Base-by-base conservation (phyloP, 2,888 invertebrate genomes). In the Macrophya annulata region DNA sequence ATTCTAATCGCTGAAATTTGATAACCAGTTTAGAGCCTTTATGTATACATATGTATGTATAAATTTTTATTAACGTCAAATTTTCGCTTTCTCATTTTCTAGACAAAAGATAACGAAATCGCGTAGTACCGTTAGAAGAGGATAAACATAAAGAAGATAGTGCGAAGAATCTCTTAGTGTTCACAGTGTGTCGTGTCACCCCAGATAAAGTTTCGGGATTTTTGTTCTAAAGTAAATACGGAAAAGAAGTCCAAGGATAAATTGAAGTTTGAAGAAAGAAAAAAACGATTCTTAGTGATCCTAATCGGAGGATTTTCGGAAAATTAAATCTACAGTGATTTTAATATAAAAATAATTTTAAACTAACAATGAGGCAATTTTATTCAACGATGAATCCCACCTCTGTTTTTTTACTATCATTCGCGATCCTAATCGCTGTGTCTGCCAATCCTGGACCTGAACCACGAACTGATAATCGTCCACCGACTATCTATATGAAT, bases 401-500 rank as follows among this genome's bases (percentile, higher is more conserved):
- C 86, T 84, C 68, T 89, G 89, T 87, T 86, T 87, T 90, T 84
- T 55, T 55, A 55, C 81, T 91, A 87, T 90, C 89, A 86, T 87
- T 90, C 85, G 89, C 90, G 86, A 86, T 91, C 87, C 87, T 89
- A 86, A 87, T 88, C 71, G 86, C 65, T 86, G 88, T 86, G 82
- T 86, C 87, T 76, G 90, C 88, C 79, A 88, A 88, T 84, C 88
- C 89, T 77, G 90, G 90, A 82, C 88, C 90, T 25, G 86, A 86
- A 82, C 87, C 90, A 85, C 89, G 90, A 37, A 65, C 17, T 51
- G 71, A 83, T 48, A 68, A 31, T 12, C 86, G 89, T 62, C 87
- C 86, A 62, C 86, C 89, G 85, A 93, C 94, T 68, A 95, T 97
- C 91, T 98, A 96, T 94, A 96, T 96, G 94, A 97, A 97, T 94